Evolutionary conservation across 2,888 invertebrate species (phyloP), one percentile per base, ranked within the genome.

Genomic region (Eudemis profundana): DNA sequence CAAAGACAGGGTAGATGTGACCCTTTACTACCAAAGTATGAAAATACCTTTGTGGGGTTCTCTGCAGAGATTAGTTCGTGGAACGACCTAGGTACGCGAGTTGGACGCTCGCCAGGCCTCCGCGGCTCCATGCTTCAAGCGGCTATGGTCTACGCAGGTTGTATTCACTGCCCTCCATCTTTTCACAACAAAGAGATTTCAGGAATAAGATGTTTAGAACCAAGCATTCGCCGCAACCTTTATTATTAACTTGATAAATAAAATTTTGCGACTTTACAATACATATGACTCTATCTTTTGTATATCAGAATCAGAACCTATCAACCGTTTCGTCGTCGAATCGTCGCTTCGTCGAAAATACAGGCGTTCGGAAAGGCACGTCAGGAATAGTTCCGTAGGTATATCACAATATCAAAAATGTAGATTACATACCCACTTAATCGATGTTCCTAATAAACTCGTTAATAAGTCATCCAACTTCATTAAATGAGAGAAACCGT

Each of bases 31-130:
- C n/a, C n/a, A n/a, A n/a, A n/a, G n/a, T n/a, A n/a, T n/a, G n/a
- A n/a, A n/a, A 15, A 36, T 36, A 53, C 29, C 51, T 36, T 53
- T 38, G 53, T 40, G 53, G 21, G 50, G 12, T 33, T 50, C 44
- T 19, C 10, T 10, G 53, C 38, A 40, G 53, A 33, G 7, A n/a
- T 40, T 27, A 15, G 47, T 53, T 23, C 47, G 15, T 21, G 23
- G 47, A 38, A 47, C 38, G 21, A 47, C 21, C 46, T 33, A n/a
- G n/a, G n/a, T n/a, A 19, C 59, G 23, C 47, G 23, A 38, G 3
- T 47, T 47, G 59, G 59, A 59, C 8, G 7, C 21, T 23, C 21
- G 59, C 59, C 59, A 59, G 23, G 2, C 21, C 19, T 12, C 19
- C 12, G 17, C 42, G 36, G 15, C 21, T 53, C 21, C 53, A 38